Conservation (phyloP, 2,888 invertebrate genomes). For the Cryptophagus acutangulus region DNA sequence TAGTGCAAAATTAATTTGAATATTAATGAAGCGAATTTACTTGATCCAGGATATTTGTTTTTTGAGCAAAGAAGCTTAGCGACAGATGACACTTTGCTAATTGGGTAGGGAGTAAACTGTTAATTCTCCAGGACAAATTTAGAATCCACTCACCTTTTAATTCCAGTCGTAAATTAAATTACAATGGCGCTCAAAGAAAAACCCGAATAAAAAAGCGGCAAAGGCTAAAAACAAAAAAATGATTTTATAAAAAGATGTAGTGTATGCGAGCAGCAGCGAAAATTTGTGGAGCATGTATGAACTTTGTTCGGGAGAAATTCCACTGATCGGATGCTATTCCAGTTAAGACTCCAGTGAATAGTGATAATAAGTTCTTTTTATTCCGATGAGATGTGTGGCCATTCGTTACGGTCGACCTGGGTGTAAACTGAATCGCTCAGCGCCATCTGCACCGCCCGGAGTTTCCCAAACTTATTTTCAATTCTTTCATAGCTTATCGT, state of each 20-base stretch:
- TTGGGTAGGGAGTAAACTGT: not conserved
- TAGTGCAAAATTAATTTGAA: too few species aligned
- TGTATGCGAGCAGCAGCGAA: not conserved
- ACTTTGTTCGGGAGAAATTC: conserved; percentile 12
- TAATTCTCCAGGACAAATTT: conserved; percentile 1
- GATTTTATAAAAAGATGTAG: not conserved
- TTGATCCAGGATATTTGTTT: too few species aligned
- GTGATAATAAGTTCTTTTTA: conserved; percentile 27
- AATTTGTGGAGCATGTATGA: not conserved
- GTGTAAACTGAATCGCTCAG: conserved; percentile 33
- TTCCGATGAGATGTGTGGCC: conserved; percentile 33
- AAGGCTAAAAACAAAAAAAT: not conserved
- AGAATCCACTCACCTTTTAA: conserved; percentile 2
- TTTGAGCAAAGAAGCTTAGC: not conserved
- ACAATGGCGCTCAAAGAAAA: conserved; percentile 1
- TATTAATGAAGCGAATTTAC: too few species aligned
- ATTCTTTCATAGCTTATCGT: conserved; percentile 26
- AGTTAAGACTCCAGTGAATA: conserved; percentile 17
- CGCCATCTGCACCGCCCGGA: conserved; percentile 28
- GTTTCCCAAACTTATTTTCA: conserved; percentile 21
- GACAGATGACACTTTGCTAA: conserved; percentile 1
- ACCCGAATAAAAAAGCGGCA: not conserved
- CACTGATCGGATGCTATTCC: conserved; percentile 14
- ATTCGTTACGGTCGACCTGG: conserved; percentile 34
- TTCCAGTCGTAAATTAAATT: conserved; percentile 1